These are phyloP conservation scores for Callionymus lyra DNA, from an alignment of 2,113 vertebrate species.

Conservation along the genomic window DNA sequence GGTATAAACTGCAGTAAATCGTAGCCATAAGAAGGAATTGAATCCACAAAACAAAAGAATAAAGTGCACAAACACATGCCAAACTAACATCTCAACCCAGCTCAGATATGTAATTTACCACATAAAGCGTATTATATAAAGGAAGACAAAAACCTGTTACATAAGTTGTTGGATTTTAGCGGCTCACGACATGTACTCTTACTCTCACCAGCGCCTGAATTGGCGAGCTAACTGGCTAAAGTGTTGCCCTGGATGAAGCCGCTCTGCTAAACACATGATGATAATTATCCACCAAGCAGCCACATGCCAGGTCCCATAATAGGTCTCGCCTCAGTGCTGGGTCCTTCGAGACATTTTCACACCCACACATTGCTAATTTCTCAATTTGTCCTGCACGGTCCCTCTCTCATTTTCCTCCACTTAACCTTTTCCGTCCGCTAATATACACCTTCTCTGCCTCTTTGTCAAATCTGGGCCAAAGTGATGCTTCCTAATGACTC, in stretches of 20 bases:
- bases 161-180: too few relatives aligned
- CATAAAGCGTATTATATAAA: too few relatives aligned
- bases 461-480: constrained; percentile 61
- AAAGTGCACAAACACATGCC: too few relatives aligned
- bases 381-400: constrained; percentile 65
- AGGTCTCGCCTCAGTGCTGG: constrained; percentile 53
- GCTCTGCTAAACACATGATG: constrained; percentile 60
- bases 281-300: constrained; percentile 68
- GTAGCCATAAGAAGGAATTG: too few relatives aligned
- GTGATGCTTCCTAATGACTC: constrained; percentile 53
- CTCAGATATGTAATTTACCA: too few relatives aligned
- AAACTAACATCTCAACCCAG: too few relatives aligned
- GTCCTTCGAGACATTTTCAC: constrained; percentile 57
- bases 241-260: constrained; percentile 50
- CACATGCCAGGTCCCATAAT: constrained; percentile 62
- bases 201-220: constrained; percentile 29
- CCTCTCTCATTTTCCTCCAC: constrained; percentile 40
- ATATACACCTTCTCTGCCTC: constrained; percentile 44
- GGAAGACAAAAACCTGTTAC: too few relatives aligned
- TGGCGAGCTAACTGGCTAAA: constrained; percentile 49
- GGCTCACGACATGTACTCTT: constrained; percentile 12
- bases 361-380: constrained; percentile 62
- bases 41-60: too few relatives aligned
- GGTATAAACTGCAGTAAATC: too few relatives aligned
- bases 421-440: constrained; percentile 58